Evolutionary conservation across 2,113 vertebrate species (phyloP).

Genomic region (Columba livia): DNA sequence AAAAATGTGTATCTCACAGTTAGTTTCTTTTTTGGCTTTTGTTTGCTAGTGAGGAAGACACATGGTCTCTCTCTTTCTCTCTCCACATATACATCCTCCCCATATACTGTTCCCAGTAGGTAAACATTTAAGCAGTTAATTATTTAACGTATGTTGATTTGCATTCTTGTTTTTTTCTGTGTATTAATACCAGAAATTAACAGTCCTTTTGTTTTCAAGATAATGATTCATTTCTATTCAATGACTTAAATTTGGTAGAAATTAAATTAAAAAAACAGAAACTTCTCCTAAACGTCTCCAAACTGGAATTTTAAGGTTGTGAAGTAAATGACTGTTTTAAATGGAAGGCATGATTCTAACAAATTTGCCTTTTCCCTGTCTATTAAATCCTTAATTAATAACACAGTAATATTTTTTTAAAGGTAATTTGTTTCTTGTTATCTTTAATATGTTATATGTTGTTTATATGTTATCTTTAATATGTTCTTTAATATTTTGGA

Average conservation of each 20-base stretch:
- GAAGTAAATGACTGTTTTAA: neutral
- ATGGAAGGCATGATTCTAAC: neutral
- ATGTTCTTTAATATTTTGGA: neutral
- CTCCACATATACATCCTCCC: rapidly evolving
- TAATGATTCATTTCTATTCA: neutral
- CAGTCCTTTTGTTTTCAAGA: neutral
- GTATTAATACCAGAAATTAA: neutral
- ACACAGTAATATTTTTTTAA: neutral
- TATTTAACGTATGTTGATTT: neutral
- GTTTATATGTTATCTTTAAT: too few relatives aligned
- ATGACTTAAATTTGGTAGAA: neutral
- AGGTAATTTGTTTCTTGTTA: neutral
- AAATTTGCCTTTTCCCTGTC: neutral
- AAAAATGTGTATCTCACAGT: neutral
- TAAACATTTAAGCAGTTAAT: neutral
- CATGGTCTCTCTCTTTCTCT: neutral
- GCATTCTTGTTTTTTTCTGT: neutral
- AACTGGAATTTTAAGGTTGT: neutral
- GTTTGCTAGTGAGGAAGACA: neutral
- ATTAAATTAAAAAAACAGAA: neutral
- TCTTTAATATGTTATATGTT: too few relatives aligned
- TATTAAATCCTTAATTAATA: neutral
- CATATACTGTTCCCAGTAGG: neutral
- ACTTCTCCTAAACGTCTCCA: neutral
- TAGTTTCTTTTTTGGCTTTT: neutral